Evolutionary conservation across 2,113 vertebrate species (phyloP).

Genomic region (Syrmaticus mikado): DNA sequence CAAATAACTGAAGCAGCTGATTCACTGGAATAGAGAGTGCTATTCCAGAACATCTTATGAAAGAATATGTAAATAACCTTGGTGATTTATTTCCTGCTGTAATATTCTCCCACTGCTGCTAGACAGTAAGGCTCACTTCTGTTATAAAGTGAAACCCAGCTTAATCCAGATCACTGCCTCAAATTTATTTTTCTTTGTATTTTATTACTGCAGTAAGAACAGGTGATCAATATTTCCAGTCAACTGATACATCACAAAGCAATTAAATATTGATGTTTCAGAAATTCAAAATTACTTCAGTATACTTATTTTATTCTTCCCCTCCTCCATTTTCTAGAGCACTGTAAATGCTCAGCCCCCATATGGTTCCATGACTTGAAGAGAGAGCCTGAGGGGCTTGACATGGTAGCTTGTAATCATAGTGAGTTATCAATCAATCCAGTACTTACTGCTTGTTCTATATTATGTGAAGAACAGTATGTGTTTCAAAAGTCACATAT

Average conservation of each 20-base stretch:
- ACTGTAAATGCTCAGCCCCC: conserved; percentile 10
- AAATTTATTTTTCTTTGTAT: not conserved
- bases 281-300: not conserved
- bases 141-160: not conserved
- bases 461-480: not conserved
- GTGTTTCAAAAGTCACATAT: conserved; percentile 25
- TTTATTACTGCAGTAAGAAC: not conserved
- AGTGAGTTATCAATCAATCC: conserved; percentile 34
- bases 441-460: not conserved
- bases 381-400: conserved; percentile 32
- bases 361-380: conserved; percentile 26
- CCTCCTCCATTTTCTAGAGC: not conserved
- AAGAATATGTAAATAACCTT: not conserved
- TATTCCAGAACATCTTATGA: not conserved
- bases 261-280: not conserved
- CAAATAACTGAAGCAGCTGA: not conserved
- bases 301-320: not conserved
- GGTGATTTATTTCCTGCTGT: not conserved
- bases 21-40: not conserved
- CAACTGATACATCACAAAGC: not conserved
- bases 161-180: not conserved
- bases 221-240: not conserved
- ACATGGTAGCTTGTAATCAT: conserved; percentile 36
- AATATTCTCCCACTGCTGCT: not conserved
- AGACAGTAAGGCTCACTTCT: not conserved